phyloP scores from a whole-genome alignment of 2,113 vertebrate genomes.

The Fulmarus glacialis region DNA sequence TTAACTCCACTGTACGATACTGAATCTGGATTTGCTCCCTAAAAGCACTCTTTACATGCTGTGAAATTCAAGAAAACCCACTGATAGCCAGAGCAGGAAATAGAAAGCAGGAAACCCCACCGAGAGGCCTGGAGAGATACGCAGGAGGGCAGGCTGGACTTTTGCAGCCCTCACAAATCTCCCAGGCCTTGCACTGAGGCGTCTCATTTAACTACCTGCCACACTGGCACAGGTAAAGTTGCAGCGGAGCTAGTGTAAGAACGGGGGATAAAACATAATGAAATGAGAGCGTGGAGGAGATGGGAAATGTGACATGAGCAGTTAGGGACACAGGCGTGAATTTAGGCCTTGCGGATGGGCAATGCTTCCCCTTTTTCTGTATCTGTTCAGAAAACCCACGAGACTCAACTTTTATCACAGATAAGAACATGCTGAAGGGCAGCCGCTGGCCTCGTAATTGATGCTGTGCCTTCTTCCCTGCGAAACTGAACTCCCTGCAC shows the following conservation, averaged over 20 bases:
- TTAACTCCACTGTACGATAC: fast-evolving
- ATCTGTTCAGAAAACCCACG: background rate
- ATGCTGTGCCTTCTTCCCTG: background rate
- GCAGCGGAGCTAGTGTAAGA: background rate
- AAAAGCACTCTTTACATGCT: fast-evolving
- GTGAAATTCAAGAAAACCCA: background rate
- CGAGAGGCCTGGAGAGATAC: fast-evolving
- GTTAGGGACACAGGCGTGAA: background rate
- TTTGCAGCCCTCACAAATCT: background rate
- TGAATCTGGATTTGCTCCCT: background rate
- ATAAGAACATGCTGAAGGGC: background rate
- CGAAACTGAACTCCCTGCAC: background rate
- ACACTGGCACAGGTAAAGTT: fast-evolving
- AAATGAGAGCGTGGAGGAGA: background rate
- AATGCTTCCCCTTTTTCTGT: background rate
- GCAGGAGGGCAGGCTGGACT: background rate
- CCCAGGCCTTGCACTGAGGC: background rate
- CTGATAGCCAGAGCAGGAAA: background rate
- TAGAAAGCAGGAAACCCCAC: background rate
- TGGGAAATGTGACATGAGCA: background rate
- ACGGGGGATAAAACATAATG: background rate
- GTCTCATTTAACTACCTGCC: background rate
- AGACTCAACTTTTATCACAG: background rate
- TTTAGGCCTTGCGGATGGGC: background rate
- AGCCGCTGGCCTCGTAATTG: fast-evolving